Conservation (phyloP, 2,888 invertebrate genomes). For the Andrena haemorrhoa region DNA sequence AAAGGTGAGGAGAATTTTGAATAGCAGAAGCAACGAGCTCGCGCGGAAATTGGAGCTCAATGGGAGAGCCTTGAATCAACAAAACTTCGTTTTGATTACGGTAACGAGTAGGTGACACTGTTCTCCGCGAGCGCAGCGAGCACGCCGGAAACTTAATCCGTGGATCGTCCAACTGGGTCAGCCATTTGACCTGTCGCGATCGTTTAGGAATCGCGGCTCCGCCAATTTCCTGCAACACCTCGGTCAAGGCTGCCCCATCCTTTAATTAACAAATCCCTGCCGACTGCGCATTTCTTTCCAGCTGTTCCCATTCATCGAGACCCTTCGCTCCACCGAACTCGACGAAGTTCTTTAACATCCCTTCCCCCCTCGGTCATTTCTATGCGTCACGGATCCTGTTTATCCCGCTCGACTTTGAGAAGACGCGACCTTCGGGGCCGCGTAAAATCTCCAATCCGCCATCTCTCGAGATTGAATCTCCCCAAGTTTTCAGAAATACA, state of each 20-base stretch:
- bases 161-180: slow-evolving; percentile 63
- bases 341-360: not conserved
- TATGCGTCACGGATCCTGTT: slow-evolving; percentile 22
- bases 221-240: slow-evolving; percentile 49
- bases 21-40: not conserved
- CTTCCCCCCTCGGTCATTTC: not conserved
- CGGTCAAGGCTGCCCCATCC: slow-evolving; percentile 48
- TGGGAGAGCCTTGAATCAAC: slow-evolving; percentile 33
- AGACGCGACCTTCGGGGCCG: slow-evolving; percentile 31
- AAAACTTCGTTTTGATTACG: slow-evolving; percentile 44
- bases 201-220: slow-evolving; percentile 46
- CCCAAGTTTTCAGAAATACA: slow-evolving; percentile 24
- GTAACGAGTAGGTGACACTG: slow-evolving; percentile 50
- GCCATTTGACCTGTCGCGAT: slow-evolving; percentile 58
- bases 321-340: not conserved
- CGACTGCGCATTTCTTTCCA: not conserved
- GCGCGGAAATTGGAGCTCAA: slow-evolving; percentile 28
- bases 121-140: slow-evolving; percentile 13
- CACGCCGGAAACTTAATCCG: slow-evolving; percentile 60
- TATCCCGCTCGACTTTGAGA: slow-evolving; percentile 11
- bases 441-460: slow-evolving; percentile 3
- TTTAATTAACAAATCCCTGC: slow-evolving; percentile 36
- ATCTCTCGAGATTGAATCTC: slow-evolving; percentile 37
- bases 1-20: not conserved
- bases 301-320: not conserved